Evolutionary conservation across 23 tunicate genomes (phyloP).

Genomic region (Diplosoma virens): DNA sequence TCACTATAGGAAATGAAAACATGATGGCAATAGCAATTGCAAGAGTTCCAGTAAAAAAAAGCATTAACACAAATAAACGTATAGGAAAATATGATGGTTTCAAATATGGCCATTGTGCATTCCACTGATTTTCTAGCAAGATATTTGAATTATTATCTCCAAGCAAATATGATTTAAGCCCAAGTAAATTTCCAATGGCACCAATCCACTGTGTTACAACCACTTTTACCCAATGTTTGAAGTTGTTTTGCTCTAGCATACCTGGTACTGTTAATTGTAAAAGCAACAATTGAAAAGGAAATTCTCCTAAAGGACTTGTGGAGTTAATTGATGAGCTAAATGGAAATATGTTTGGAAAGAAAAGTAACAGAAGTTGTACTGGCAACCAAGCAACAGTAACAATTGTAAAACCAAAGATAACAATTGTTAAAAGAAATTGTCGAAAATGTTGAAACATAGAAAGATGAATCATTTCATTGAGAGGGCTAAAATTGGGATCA

Average conservation of each 20-base stretch:
- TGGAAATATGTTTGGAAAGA: constrained; percentile 56
- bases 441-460: constrained; percentile 50
- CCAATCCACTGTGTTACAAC: constrained; percentile 36
- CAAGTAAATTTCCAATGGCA: constrained; percentile 55
- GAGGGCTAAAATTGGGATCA: constrained; percentile 77
- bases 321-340: constrained; percentile 9
- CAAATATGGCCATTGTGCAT: constrained; percentile 12
- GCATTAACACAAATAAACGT: constrained; percentile 20
- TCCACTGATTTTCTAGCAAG: not conserved
- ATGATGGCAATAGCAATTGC: constrained; percentile 2
- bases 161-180: constrained; percentile 58
- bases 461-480: constrained; percentile 75
- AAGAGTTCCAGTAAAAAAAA: constrained; percentile 5
- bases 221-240: constrained; percentile 39
- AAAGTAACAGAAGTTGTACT: constrained; percentile 27
- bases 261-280: constrained; percentile 62
- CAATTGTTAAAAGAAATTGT: constrained; percentile 39
- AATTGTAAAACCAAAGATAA: constrained; percentile 58
- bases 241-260: constrained; percentile 56
- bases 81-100: constrained; percentile 25
- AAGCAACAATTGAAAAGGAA: constrained; percentile 55
- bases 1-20: constrained; percentile 31
- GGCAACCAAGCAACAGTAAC: constrained; percentile 56
- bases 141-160: constrained; percentile 30
- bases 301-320: constrained; percentile 61